Percentiles rank a stretch among this genome's conserved stretches.
Evolutionary conservation across 2,113 vertebrate species (phyloP).

Genomic region (Nannobrachium achirus): DNA sequence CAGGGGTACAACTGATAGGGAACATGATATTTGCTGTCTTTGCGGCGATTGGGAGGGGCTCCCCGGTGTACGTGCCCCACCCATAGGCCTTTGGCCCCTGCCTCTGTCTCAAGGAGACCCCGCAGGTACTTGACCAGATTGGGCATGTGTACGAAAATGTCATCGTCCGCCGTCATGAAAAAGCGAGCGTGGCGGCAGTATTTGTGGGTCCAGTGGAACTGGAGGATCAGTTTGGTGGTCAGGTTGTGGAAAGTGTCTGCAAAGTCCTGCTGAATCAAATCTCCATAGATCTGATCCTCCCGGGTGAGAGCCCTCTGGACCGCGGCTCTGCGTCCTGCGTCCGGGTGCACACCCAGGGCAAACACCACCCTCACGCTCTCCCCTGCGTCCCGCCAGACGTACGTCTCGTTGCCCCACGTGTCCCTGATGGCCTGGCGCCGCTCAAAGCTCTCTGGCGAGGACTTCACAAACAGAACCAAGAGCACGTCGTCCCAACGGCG

Average conservation of each 20-base stretch:
- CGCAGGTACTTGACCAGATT: conserved; percentile 89
- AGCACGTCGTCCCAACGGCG: conserved; percentile 76
- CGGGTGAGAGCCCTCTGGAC: conserved; percentile 74
- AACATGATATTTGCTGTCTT: conserved; percentile 90
- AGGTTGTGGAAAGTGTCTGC: conserved; percentile 93
- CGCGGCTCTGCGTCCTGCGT: conserved; percentile 23
- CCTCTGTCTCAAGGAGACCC: conserved; percentile 71
- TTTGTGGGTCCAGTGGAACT: conserved; percentile 89
- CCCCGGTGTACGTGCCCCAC: conserved; percentile 90
- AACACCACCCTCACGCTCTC: conserved; percentile 88
- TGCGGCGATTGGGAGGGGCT: conserved; percentile 85
- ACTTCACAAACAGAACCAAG: conserved; percentile 90
- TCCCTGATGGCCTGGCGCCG: conserved; percentile 85
- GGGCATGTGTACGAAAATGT: conserved; percentile 92
- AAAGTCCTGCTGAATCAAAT: conserved; percentile 93
- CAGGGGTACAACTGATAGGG: conserved; percentile 89
- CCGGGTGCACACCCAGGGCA: conserved; percentile 79
- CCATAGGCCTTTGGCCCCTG: conserved; percentile 84
- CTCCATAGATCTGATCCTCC: conserved; percentile 81
- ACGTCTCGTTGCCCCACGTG: conserved; percentile 91
- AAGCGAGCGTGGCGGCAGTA: conserved; percentile 90
- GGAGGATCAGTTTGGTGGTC: conserved; percentile 89
- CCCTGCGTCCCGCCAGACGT: conserved; percentile 71
- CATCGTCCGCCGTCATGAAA: conserved; percentile 94
- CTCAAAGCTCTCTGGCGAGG: conserved; percentile 83